Evolutionary conservation across 1,140 invertebrate genomes (phyloP).

Genomic region (Apis laboriosa): DNA sequence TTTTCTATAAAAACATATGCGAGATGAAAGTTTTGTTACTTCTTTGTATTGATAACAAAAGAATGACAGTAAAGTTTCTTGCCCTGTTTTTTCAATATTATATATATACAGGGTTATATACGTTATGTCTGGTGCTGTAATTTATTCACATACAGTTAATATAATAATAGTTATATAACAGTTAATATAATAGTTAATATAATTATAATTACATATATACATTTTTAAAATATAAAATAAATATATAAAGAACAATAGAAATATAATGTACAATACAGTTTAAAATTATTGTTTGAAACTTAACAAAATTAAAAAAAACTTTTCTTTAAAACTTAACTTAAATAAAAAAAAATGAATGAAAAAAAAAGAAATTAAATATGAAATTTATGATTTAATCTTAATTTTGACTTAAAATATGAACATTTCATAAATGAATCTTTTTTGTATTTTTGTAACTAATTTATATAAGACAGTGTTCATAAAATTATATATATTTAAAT

Average conservation of each 20-base stretch:
- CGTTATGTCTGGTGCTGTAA: neutral
- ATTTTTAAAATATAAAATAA: neutral
- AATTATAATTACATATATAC: neutral
- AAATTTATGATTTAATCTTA: neutral
- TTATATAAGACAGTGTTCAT: neutral
- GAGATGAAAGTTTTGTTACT: neutral
- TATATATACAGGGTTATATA: slow-evolving; percentile 26
- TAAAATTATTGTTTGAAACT: neutral
- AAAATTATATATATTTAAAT: neutral
- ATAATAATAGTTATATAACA: no score
- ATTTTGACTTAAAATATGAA: neutral
- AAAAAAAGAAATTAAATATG: neutral
- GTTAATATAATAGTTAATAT: no score
- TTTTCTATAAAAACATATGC: neutral
- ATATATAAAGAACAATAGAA: neutral
- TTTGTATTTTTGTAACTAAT: neutral
- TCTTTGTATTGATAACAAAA: neutral
- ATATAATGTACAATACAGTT: neutral
- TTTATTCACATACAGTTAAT: neutral
- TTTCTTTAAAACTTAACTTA: no score
- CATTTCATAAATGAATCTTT: slow-evolving; percentile 2
- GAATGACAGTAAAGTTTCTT: neutral
- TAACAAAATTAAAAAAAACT: no score
- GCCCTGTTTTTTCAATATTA: neutral
- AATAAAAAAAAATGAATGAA: neutral